Base-by-base conservation (phyloP, 2,888 invertebrate species). In the Sinodicranocentrus sp. region DNA sequence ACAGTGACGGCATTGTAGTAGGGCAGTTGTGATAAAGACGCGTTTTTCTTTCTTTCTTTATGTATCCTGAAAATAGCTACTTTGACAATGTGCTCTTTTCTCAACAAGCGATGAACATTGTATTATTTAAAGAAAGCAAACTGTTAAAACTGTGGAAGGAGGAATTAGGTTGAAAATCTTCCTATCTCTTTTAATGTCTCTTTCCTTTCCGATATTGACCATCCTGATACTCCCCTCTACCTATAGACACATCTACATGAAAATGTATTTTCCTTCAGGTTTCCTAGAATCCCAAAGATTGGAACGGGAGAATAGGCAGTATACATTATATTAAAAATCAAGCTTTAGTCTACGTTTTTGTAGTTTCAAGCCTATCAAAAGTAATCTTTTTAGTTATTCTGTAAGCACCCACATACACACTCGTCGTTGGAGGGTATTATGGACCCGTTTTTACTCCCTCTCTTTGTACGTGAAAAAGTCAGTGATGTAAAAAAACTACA, bases 311-410 rank as follows among this genome's bases (percentile, higher is more conserved):
- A n/a, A n/a, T n/a, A n/a, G n/a, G n/a, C n/a, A n/a, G n/a, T 10
- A 33, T 10, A 33, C 33, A 6, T 33, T 33, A 33, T 33, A 33
- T 33, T 33, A 52, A 52, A 52, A 52, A 52, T 52, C 52, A 52
- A 52, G 52, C 52, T 52, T 52, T 1, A 19, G n/a, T 17, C 52
- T 33, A 3, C 33, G 33, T 3, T 33, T 33, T 33, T 33, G 33
- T 10, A 33, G 33, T 10, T 10, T 17, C 52, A 52, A 17, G 52
- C 52, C 52, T 52, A 52, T 52, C 52, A 52, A n/a, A 52, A 52
- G 59, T 63, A 73, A 73, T 73, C 73, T 44, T 63, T 72, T 61
- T 75, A 65, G 75, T 23, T 75, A 75, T 75, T 75, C 75, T 65
- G 75, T 28, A 33, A 48, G 52, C 52, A 65, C 63, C 25, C 72